phyloP scores from a whole-genome alignment of 92 coral and sea anemone genomes.

The Nematostella vectensis region DNA sequence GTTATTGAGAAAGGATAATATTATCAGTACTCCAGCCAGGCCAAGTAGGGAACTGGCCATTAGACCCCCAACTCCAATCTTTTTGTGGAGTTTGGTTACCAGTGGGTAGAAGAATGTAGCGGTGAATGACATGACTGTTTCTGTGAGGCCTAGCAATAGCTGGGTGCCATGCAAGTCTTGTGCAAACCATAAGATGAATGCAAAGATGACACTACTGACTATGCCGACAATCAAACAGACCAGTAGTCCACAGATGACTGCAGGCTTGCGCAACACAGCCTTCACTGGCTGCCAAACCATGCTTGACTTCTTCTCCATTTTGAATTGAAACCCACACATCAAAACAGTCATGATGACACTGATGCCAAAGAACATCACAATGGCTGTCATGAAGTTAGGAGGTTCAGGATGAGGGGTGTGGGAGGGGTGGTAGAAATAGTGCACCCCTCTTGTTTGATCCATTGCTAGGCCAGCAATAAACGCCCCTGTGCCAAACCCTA shows the following conservation, averaged over 20 bases:
- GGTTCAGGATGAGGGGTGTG: not conserved
- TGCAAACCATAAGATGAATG: constrained; percentile 21
- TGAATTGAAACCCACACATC: not conserved
- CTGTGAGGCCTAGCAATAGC: constrained; percentile 11
- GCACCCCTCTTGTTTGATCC: not conserved
- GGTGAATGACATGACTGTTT: constrained; percentile 3
- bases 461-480: constrained; percentile 11
- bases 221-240: not conserved
- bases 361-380: constrained; percentile 5
- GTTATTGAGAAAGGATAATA: constrained; percentile 8
- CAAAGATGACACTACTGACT: not conserved
- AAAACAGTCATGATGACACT: not conserved
- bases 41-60: not conserved
- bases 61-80: constrained; percentile 6
- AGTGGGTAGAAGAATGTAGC: constrained; percentile 15
- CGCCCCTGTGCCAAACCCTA: constrained; percentile 9
- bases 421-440: not conserved
- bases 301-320: not conserved
- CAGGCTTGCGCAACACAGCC: not conserved
- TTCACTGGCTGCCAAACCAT: not conserved
- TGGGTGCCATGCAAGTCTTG: constrained; percentile 17
- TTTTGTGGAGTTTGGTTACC: constrained; percentile 2
- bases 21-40: constrained; percentile 2
- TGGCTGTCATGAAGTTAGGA: constrained; percentile 9
- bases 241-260: not conserved